These are phyloP conservation scores for Drosophila punjabiensis DNA, from an alignment of 1,140 invertebrate genomes.

Conservation along the genomic window DNA sequence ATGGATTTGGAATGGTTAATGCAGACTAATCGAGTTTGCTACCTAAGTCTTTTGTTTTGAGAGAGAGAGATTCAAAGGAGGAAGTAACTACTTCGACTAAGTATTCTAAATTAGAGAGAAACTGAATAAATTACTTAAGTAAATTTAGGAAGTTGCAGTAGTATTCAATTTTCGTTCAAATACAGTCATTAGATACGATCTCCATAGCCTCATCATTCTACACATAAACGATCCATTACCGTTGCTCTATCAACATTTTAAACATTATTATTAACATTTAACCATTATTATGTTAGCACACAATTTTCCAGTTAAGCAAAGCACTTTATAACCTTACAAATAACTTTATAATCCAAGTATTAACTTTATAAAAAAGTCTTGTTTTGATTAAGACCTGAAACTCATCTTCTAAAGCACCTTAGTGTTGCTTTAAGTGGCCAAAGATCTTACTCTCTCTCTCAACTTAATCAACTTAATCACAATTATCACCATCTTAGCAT, in stretches of 20 bases:
- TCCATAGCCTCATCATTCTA: background rate
- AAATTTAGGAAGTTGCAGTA: background rate
- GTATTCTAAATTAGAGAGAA: background rate
- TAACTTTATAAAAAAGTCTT: background rate
- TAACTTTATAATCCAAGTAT: background rate
- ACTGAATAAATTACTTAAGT: background rate
- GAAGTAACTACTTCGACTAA: background rate
- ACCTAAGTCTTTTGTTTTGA: slow-evolving; percentile 43
- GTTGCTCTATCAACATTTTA: background rate
- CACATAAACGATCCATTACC: slow-evolving; percentile 5
- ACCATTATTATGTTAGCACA: background rate
- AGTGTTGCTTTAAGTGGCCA: background rate
- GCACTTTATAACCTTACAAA: background rate
- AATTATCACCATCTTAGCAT: slow-evolving; percentile 29
- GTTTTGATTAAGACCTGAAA: background rate
- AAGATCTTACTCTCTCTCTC: slow-evolving; percentile 3
- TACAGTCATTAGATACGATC: background rate
- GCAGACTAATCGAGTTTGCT: slow-evolving; percentile 27
- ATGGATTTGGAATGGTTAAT: slow-evolving; percentile 4
- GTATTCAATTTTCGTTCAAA: background rate
- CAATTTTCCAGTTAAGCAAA: background rate
- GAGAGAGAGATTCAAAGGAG: background rate
- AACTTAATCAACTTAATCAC: slow-evolving; percentile 22
- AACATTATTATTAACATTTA: slow-evolving; percentile 28
- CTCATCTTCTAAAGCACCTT: slow-evolving; percentile 8